Conservation (phyloP, 2,797 vertebrate species). For the Typhlichthys eigenmanni region DNA sequence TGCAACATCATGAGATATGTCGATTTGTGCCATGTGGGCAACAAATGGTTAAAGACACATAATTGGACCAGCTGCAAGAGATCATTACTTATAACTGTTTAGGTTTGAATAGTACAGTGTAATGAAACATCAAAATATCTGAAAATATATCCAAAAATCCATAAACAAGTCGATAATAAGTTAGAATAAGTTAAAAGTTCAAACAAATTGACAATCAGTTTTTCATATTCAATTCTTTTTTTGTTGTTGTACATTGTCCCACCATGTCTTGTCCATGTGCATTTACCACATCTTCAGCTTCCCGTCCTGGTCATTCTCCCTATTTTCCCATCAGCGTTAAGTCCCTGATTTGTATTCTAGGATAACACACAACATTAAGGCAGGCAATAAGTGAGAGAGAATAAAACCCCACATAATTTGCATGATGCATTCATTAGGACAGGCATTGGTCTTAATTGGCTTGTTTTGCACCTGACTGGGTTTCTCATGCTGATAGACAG, state of each 20-base stretch:
- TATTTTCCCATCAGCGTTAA: slow-evolving; percentile 66
- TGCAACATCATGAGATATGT: slow-evolving; percentile 7
- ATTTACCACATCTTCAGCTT: slow-evolving; percentile 19
- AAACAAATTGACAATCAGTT: neutral
- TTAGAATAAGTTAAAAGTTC: no score
- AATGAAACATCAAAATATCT: neutral
- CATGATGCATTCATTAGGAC: slow-evolving; percentile 71
- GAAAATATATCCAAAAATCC: neutral
- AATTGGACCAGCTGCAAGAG: neutral
- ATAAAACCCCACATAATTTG: slow-evolving; percentile 62
- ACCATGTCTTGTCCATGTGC: slow-evolving; percentile 8
- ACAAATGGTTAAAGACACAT: neutral
- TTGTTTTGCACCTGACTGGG: slow-evolving; percentile 75
- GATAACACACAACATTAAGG: slow-evolving; percentile 55
- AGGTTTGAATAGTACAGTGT: no score
- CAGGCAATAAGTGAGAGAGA: slow-evolving; percentile 49
- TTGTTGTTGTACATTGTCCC: neutral
- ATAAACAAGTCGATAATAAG: no score
- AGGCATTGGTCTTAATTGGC: slow-evolving; percentile 72
- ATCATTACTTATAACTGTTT: no score
- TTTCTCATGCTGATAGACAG: slow-evolving; percentile 67
- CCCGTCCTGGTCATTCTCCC: slow-evolving; percentile 36
- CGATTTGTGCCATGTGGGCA: neutral
- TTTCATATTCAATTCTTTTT: neutral
- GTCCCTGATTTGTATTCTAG: slow-evolving; percentile 76